Conservation (phyloP, 2,888 invertebrate genomes). For the Caenorhabditis plicata region DNA sequence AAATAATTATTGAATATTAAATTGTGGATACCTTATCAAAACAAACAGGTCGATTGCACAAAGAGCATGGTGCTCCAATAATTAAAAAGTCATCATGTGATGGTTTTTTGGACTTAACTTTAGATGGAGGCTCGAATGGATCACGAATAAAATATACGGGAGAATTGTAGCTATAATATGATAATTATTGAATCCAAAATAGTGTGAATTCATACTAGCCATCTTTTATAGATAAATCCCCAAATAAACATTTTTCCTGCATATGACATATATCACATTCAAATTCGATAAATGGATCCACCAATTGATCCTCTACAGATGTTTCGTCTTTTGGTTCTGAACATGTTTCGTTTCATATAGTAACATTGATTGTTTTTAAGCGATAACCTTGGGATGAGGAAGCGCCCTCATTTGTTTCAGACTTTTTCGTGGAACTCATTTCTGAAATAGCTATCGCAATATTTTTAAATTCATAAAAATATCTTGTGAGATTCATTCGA, state of each 20-base stretch:
- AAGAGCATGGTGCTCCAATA: constrained; percentile 39
- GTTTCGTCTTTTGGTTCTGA: not conserved
- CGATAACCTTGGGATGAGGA: no score
- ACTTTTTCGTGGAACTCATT: no score
- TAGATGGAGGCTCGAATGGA: constrained; percentile 44
- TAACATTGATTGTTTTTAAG: no score
- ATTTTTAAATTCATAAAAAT: no score
- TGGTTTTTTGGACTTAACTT: constrained; percentile 35
- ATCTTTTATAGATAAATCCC: constrained; percentile 37
- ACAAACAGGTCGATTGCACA: constrained; percentile 40
- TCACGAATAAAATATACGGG: constrained; percentile 49
- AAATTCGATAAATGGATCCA: constrained; percentile 42
- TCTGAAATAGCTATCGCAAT: no score
- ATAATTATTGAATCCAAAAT: no score
- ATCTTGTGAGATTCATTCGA: no score
- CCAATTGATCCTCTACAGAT: constrained; percentile 9
- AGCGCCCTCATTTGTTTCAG: no score
- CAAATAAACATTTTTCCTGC: constrained; percentile 37
- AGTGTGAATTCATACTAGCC: constrained; percentile 32
- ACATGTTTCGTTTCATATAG: no score
- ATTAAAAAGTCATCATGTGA: constrained; percentile 44
- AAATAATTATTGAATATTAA: no score
- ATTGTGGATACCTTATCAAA: no score
- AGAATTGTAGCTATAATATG: constrained; percentile 36
- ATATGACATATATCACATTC: constrained; percentile 41